Evolutionary conservation across 2,113 vertebrate species (phyloP), one percentile per base, ranked within the genome.

Genomic region (Camelus bactrianus): DNA sequence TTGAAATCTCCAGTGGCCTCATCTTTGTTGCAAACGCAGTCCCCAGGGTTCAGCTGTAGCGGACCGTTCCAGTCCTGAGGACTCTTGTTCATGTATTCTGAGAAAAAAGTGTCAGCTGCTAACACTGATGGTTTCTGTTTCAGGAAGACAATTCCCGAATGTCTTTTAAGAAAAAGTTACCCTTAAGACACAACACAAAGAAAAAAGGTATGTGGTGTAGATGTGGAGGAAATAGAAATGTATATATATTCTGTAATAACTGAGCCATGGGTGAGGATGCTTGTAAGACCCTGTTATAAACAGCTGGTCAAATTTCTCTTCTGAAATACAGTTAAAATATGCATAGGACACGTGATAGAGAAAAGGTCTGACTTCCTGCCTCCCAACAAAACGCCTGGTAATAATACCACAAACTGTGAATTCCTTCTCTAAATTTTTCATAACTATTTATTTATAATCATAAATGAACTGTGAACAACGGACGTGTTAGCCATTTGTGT

Each of bases 71-170:
- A 5, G 5, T 65, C 50, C 64, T 1, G 14, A 83, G 60, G 80
- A 38, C 81, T 93, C 83, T 89, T 85, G 79, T 50, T n/a, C 52
- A n/a, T 50, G 7, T 28, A 8, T 28, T 22, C 22, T 22, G 42
- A 88, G 60, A 50, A 46, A 15, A 32, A 46, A 50, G 28, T 85
- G 10, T 73, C 50, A 35, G 35, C 54, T 90, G 84, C 96, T 97
- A 97, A 94, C 72, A 32, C 15, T 48, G 48, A 11, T 64, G 90
- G 92, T 95, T 98, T 98, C 70, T 93, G 20, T 98, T 98, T 97
- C 97, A 98, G 98, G 97, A 89, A 97, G 90, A 94, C 76, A 91
- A 69, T 84, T 97, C 77, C 69, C 1, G 17, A 92, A 4, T 62
- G 60, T 38, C 64, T 95, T 85, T 94, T 79, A 97, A 97, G 96